Base-by-base conservation (phyloP, 2,797 vertebrate species). In the Amphiprion clarkii region DNA sequence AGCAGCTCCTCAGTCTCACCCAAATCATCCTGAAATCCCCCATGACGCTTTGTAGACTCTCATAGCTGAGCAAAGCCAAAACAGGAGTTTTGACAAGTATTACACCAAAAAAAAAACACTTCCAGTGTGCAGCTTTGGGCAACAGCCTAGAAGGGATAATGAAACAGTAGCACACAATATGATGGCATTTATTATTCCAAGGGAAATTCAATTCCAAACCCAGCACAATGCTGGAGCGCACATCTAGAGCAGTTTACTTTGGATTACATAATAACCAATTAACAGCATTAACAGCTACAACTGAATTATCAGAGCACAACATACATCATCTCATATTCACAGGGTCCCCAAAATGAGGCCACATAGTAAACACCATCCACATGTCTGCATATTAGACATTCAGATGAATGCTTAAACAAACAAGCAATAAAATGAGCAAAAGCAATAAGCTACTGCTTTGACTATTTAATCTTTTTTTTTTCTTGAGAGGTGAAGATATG, bases 1-100 rank as follows among this genome's bases (percentile, higher is more conserved):
- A 64, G 51, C 67, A 36, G 67, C 71, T 75, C 67, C 44, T 36
- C 70, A 60, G 51, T 71, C 77, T 67, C 33, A 52, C 33, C 53
- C 79, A 74, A 83, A 84, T 77, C 78, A 39, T 65, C 60, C 65
- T 23, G 17, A 74, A 74, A 79, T 72, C 63, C 58, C 65, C 53
- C 60, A 36, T 33, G 65, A 79, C 67, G 57, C 76, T 74, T 59
- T 67, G 54, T n/a, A 69, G 64, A 61, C 56, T 71, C 71, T 70
- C 27, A 1, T 17, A 59, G 65, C 71, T 58, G 1, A 64, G 62
- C 59, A 63, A 74, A 84, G 71, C 64, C 58, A 25, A 53, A 79
- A 79, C 51, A 60, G 31, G 51, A 75, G 6, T 51, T 61, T 33
- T 59, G 40, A 53, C 17, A 46, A 59, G 61, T 42, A 46, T 58